phyloP scores from a whole-genome alignment of 2,888 invertebrate genomes.

The Tachina fera region DNA sequence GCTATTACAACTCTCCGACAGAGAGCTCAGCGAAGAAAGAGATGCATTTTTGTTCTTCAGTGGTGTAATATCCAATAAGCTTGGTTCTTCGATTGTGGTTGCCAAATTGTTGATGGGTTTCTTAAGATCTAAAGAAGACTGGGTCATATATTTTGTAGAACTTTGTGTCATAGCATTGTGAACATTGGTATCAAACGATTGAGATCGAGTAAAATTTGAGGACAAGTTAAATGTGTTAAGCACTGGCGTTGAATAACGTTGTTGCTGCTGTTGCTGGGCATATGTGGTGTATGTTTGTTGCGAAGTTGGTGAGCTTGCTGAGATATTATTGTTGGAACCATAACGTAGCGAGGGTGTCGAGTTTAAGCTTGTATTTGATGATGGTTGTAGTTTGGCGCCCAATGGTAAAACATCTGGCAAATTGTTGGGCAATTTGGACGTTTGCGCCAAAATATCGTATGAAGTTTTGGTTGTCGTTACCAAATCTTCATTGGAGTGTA shows the following conservation, averaged over 20 bases:
- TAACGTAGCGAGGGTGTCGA: slow-evolving; percentile 78
- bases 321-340: slow-evolving; percentile 80
- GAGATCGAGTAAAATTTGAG: slow-evolving; percentile 79
- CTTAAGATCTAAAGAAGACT: slow-evolving; percentile 82
- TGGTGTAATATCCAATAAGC: slow-evolving; percentile 31
- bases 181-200: slow-evolving; percentile 80
- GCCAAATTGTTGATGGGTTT: slow-evolving; percentile 80
- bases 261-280: slow-evolving; percentile 61
- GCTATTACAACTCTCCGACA: slow-evolving; percentile 65
- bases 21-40: slow-evolving; percentile 61
- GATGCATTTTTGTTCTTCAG: slow-evolving; percentile 61
- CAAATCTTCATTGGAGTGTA: slow-evolving; percentile 86
- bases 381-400: slow-evolving; percentile 83
- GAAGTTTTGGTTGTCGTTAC: slow-evolving; percentile 76
- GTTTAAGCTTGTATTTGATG: slow-evolving; percentile 75
- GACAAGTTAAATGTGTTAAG: slow-evolving; percentile 74
- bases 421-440: slow-evolving; percentile 82
- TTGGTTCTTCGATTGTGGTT: slow-evolving; percentile 79
- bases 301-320: slow-evolving; percentile 75
- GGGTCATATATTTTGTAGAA: slow-evolving; percentile 80
- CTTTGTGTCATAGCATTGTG: slow-evolving; percentile 75
- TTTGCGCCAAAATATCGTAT: slow-evolving; percentile 75
- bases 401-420: slow-evolving; percentile 85
- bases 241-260: slow-evolving; percentile 79
- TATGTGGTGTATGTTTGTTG: slow-evolving; percentile 45